Percentiles rank a stretch among this genome's conserved stretches.
Conservation (phyloP, 2,113 vertebrate species). For the Anarrhichthys ocellatus region DNA sequence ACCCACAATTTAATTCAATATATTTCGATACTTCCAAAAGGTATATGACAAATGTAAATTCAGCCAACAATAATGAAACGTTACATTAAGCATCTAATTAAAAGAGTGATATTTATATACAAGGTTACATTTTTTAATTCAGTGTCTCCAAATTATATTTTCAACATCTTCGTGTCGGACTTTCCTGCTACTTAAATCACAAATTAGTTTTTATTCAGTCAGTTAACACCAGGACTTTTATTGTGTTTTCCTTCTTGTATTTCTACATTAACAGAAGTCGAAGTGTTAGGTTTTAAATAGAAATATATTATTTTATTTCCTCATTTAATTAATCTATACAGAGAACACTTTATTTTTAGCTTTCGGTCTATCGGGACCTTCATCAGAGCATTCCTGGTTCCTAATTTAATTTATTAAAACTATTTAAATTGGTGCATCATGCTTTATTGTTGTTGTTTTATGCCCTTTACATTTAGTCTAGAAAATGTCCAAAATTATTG, state of each 20-base stretch:
- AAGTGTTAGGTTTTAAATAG: not conserved
- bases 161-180: not conserved
- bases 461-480: not conserved
- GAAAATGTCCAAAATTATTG: not conserved
- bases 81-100: not conserved
- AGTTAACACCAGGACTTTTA: not conserved
- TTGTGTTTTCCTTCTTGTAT: not conserved
- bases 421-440: not conserved
- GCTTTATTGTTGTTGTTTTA: not conserved
- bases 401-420: not conserved
- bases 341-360: not conserved
- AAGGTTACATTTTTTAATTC: not conserved
- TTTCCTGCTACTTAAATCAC: not conserved
- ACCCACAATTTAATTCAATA: not conserved
- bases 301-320: not conserved
- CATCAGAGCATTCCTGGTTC: not conserved
- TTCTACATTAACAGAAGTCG: not conserved
- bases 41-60: not conserved
- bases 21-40: not conserved
- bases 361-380: not conserved
- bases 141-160: conserved; percentile 3
- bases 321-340: not conserved
- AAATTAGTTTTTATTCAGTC: not conserved
- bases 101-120: not conserved
- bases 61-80: not conserved